Conservation (phyloP, 2,113 vertebrate species). For the Nasalis larvatus region DNA sequence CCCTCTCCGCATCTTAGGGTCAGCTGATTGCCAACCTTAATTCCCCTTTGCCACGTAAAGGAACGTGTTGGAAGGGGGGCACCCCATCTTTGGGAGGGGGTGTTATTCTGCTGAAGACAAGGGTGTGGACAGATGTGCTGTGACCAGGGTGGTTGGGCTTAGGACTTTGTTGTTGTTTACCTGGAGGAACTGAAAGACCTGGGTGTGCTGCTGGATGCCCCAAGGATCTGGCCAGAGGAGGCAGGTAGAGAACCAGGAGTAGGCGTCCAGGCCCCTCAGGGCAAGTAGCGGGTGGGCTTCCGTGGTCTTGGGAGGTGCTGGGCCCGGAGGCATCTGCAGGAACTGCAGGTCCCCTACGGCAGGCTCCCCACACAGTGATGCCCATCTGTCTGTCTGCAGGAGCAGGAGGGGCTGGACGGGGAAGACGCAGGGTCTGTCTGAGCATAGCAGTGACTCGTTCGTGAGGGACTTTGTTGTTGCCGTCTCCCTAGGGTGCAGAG, state of each 20-base stretch:
- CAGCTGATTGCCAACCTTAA: neutral
- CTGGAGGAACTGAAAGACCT: neutral
- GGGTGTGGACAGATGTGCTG: fast-evolving
- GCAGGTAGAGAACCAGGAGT: neutral
- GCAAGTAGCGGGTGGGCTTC: neutral
- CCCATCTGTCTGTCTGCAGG: neutral
- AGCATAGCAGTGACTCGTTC: neutral
- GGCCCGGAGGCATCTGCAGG: neutral
- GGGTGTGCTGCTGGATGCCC: neutral
- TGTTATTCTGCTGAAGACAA: fast-evolving
- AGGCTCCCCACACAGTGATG: neutral
- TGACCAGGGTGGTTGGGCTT: fast-evolving
- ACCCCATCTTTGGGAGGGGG: neutral
- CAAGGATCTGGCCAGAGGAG: neutral
- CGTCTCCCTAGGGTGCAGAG: neutral
- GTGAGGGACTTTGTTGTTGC: neutral
- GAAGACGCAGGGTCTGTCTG: neutral
- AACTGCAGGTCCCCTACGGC: too few relatives aligned
- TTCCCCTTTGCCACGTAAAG: too few relatives aligned
- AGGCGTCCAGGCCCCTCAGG: too few relatives aligned
- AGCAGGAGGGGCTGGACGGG: too few relatives aligned
- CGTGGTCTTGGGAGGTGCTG: neutral
- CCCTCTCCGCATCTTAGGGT: neutral
- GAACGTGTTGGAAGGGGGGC: fast-evolving
- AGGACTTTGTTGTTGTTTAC: neutral